phyloP scores from a whole-genome alignment of 2,113 vertebrate species.

The Blennius ocellaris region DNA sequence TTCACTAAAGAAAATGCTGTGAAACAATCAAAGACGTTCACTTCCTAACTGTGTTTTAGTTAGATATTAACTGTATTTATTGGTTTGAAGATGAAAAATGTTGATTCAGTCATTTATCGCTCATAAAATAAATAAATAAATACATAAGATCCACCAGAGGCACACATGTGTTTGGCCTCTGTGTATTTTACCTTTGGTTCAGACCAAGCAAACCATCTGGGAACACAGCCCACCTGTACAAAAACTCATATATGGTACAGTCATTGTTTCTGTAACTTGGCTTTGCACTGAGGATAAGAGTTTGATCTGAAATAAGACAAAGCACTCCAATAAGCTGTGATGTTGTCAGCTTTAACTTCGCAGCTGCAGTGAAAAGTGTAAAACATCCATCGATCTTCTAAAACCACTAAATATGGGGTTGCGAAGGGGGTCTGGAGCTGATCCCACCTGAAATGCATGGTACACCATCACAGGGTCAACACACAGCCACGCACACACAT shows the following conservation, averaged over 20 bases:
- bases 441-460: no score
- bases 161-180: neutral
- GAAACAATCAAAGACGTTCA: neutral
- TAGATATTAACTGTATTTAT: slow-evolving; percentile 1
- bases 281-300: slow-evolving; percentile 3
- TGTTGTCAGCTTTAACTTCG: slow-evolving; percentile 6
- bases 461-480: no score
- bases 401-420: no score
- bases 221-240: neutral
- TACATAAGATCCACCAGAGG: neutral
- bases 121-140: neutral
- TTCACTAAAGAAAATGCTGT: slow-evolving; percentile 9
- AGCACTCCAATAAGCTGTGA: neutral
- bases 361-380: neutral
- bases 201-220: slow-evolving; percentile 17
- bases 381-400: no score
- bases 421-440: no score
- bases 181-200: slow-evolving; percentile 16
- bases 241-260: neutral
- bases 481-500: no score
- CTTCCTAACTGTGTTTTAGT: slow-evolving; percentile 4
- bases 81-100: neutral
- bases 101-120: neutral
- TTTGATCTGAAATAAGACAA: neutral
- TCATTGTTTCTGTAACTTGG: neutral